phyloP scores from a whole-genome alignment of 2,113 vertebrate genomes.

The Numida meleagris region DNA sequence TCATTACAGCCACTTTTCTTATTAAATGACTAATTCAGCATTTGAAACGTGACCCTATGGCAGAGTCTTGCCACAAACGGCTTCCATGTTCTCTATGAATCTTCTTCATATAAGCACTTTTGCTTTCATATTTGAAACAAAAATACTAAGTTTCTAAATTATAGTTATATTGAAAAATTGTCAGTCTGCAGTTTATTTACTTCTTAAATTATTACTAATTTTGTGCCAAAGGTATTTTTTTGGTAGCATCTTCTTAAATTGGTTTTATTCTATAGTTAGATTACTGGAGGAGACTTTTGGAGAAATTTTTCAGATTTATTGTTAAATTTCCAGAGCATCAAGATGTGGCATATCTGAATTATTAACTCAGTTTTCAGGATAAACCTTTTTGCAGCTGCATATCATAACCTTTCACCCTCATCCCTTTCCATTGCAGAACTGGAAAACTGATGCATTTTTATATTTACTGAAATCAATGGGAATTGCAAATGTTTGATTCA shows the following conservation, averaged over 20 bases:
- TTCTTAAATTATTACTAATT: not conserved
- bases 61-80: not conserved
- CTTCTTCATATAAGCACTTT: not conserved
- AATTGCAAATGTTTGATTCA: not conserved
- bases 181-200: not conserved
- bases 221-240: not conserved
- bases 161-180: not conserved
- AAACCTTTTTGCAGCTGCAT: not conserved
- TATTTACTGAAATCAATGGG: not conserved
- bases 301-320: not conserved
- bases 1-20: not conserved
- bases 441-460: not conserved
- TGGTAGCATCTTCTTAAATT: not conserved
- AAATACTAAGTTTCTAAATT: not conserved
- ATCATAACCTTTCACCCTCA: not conserved
- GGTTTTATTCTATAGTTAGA: not conserved
- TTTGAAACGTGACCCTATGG: not conserved
- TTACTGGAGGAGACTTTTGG: not conserved
- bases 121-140: not conserved
- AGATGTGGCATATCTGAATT: not conserved
- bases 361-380: not conserved
- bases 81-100: not conserved
- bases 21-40: constrained; percentile 24
- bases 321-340: not conserved
- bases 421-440: not conserved